phyloP scores from a whole-genome alignment of 2,888 invertebrate genomes.

The Drosophila anomelani region DNA sequence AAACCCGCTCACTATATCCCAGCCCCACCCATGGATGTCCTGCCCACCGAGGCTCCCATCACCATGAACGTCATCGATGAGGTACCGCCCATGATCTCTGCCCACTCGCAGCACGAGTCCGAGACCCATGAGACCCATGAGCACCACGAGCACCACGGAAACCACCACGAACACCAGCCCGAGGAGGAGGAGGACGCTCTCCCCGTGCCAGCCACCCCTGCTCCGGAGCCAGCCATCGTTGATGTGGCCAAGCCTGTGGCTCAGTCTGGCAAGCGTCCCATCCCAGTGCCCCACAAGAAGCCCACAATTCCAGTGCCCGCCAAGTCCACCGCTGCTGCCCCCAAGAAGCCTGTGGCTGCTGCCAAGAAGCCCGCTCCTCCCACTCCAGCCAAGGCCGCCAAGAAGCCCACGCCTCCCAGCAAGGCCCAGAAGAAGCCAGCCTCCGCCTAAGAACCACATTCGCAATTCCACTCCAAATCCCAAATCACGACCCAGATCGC shows the following conservation, averaged over 20 bases:
- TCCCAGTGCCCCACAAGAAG: constrained; percentile 53
- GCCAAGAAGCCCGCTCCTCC: constrained; percentile 60
- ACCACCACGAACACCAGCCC: constrained; percentile 22
- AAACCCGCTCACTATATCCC: constrained; percentile 76
- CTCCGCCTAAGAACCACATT: constrained; percentile 39
- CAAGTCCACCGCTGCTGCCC: constrained; percentile 52
- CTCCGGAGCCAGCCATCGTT: constrained; percentile 54
- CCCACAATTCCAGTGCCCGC: constrained; percentile 45
- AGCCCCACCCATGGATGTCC: constrained; percentile 70
- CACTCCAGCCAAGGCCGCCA: constrained; percentile 47
- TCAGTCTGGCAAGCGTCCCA: constrained; percentile 51
- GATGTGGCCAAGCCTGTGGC: constrained; percentile 15
- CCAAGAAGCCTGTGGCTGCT: constrained; percentile 47
- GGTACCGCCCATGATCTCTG: constrained; percentile 45
- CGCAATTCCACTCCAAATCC: neutral
- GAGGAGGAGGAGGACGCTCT: constrained; percentile 35
- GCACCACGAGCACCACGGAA: constrained; percentile 21
- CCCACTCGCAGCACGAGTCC: constrained; percentile 5
- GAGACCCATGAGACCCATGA: constrained; percentile 17
- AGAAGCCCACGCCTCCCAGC: constrained; percentile 62
- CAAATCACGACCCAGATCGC: constrained; percentile 8
- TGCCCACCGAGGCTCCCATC: constrained; percentile 73
- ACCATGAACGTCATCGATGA: constrained; percentile 46
- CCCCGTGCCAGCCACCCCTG: constrained; percentile 57
- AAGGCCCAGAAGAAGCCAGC: constrained; percentile 65